A percentile compares a stretch with the other conserved stretches of the same genome.
These are phyloP conservation scores for Larimichthys crocea DNA, from an alignment of 2,113 vertebrate species.

Conservation along the genomic window DNA sequence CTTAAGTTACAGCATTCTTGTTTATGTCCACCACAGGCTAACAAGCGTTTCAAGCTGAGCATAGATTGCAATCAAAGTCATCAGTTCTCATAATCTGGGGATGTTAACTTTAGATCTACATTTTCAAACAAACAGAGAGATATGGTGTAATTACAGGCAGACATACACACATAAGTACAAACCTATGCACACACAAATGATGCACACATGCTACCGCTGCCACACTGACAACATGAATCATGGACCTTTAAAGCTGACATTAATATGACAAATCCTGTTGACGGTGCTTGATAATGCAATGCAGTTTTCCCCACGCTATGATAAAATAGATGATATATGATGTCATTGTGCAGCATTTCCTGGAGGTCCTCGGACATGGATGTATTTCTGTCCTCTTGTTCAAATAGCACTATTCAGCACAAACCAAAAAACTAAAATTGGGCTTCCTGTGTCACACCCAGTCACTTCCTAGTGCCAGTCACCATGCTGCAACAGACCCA, in stretches of 20 bases:
- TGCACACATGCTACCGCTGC: neutral
- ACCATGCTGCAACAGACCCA: conserved; percentile 13
- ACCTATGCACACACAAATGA: neutral
- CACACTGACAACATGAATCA: neutral
- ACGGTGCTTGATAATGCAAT: neutral
- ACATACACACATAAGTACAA: conserved; percentile 6
- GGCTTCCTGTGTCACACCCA: conserved; percentile 52
- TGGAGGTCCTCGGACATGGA: conserved; percentile 17
- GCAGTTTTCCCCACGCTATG: conserved; percentile 2
- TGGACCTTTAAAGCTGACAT: neutral
- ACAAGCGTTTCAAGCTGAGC: conserved; percentile 19
- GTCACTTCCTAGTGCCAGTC: conserved; percentile 50
- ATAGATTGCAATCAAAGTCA: conserved; percentile 45
- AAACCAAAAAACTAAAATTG: conserved; percentile 53
- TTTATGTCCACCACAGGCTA: conserved; percentile 47
- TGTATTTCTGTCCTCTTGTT: conserved; percentile 54
- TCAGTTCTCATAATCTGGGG: conserved; percentile 16
- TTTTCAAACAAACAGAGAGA: conserved; percentile 42
- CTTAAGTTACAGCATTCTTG: conserved; percentile 41
- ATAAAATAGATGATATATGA: conserved; percentile 7
- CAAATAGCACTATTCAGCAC: conserved; percentile 25
- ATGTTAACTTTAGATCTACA: conserved; percentile 34
- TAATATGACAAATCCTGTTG: neutral
- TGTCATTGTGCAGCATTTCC: conserved; percentile 52
- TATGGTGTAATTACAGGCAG: neutral